Evolutionary conservation across 2,888 invertebrate genomes (phyloP).

Genomic region (Epinotia nisella): DNA sequence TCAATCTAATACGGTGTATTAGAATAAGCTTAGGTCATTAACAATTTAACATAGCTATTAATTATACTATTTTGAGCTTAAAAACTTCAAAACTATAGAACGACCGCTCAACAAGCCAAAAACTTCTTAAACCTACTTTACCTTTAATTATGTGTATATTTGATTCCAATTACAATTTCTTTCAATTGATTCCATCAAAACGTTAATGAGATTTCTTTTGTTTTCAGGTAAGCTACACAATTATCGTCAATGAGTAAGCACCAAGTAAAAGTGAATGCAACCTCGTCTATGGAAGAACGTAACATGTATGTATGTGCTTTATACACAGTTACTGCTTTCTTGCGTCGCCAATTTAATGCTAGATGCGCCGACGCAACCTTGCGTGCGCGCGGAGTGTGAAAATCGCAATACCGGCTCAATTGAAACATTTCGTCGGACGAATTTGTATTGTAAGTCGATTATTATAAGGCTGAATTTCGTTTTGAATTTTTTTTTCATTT

Average conservation of each 20-base stretch:
- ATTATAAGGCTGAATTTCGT: neutral
- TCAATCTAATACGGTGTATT: too few species aligned
- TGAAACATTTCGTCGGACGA: neutral
- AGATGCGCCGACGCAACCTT: conserved; percentile 25
- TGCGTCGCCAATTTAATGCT: conserved; percentile 3
- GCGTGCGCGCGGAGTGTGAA: conserved; percentile 36
- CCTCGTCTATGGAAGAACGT: neutral
- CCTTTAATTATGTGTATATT: neutral
- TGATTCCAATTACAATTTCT: neutral
- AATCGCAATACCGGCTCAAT: neutral
- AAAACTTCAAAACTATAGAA: too few species aligned
- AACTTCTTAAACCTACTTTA: conserved; percentile 6
- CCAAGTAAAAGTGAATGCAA: conserved; percentile 17
- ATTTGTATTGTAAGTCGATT: neutral
- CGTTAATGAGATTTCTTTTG: conserved; percentile 21
- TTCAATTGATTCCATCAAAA: conserved; percentile 3
- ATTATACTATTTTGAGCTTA: too few species aligned
- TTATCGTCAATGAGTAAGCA: conserved; percentile 21
- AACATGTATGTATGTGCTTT: conserved; percentile 5
- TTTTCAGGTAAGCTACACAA: conserved; percentile 38
- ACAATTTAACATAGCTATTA: too few species aligned
- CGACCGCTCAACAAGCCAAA: too few species aligned
- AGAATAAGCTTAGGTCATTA: too few species aligned
- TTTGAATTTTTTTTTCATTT: neutral
- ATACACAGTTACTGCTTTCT: neutral